Base-by-base conservation (phyloP, 35 echinoderm and acorn worm species). In the Lytechinus pictus region DNA sequence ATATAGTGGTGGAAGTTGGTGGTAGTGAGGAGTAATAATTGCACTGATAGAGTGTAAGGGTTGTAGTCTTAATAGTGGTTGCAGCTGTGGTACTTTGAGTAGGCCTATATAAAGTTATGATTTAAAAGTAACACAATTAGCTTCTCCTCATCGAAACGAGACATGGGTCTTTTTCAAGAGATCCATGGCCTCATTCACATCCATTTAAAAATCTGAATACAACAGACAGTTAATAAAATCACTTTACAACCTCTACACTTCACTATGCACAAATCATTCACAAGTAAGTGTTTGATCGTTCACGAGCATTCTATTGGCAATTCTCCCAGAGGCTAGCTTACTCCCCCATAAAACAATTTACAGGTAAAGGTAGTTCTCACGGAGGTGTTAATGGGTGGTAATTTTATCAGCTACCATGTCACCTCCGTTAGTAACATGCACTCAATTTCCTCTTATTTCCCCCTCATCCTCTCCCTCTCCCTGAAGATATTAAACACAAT, bases 291-390 rank as follows among this genome's bases (percentile, higher is more conserved):
- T 79, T 79, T 79, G 19, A 79, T 24, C 19, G n/a, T 79, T 79
- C 14, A 16, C 21, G 21, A 24, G 66, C 66, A 79, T 24, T 79
- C 66, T 16, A 79, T 79, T n/a, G 33, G 19, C 4, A 79, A 79
- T 24, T 79, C 16, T 79, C 66, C 66, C 3, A 24, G 19, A 79
- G n/a, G 66, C 8, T 79, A 24, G n/a, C 66, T 79, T 79, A 79
- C 66, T 79, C 9, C 56, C 55, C 9, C 13, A n/a, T 79, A 24
- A n/a, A 79, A 24, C 66, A 79, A 79, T 79, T 79, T 79, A 24
- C 66, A 79, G 16, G 16, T 79, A 99, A 96, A 61, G 33, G 98
- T 97, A 29, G 98, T 97, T 96, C 98, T 95, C 94, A 99, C 98
- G 97, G 86, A 52, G 88, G 88, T 54, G 29, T 54, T 90, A 90